These are phyloP conservation scores for Sciurus vulgaris DNA, from an alignment of 2,797 vertebrate species.

Conservation along the genomic window DNA sequence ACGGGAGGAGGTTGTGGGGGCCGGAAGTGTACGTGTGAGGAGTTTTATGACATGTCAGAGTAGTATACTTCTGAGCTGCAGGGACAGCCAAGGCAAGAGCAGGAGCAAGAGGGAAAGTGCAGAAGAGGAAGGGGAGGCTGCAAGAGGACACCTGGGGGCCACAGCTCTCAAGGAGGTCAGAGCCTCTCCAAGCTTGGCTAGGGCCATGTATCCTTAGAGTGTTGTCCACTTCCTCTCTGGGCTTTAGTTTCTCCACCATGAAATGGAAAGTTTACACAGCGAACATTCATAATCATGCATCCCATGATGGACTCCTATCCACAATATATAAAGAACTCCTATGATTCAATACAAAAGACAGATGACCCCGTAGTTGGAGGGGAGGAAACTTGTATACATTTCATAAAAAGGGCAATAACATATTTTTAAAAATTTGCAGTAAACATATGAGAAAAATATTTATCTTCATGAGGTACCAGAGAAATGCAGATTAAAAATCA, in stretches of 20 bases:
- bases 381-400: neutral
- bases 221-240: neutral
- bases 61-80: neutral
- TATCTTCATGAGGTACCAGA: neutral
- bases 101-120: neutral
- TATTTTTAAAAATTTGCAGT: too few relatives aligned
- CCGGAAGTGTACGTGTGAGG: too few relatives aligned
- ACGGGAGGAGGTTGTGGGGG: too few relatives aligned
- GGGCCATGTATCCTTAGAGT: neutral
- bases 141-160: neutral
- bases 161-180: neutral
- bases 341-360: neutral
- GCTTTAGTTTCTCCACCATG: neutral
- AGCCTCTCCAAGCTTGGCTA: neutral
- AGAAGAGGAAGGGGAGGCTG: neutral
- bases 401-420: neutral
- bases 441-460: neutral
- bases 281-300: too few relatives aligned
- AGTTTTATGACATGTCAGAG: neutral
- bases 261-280: neutral
- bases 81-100: neutral
- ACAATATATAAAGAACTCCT: neutral
- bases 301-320: neutral
- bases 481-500: neutral
- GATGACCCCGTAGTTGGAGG: neutral